Percentiles rank a stretch among this genome's conserved stretches.
Conservation (phyloP, 2,113 vertebrate species). For the Brachionichthys hirsutus region DNA sequence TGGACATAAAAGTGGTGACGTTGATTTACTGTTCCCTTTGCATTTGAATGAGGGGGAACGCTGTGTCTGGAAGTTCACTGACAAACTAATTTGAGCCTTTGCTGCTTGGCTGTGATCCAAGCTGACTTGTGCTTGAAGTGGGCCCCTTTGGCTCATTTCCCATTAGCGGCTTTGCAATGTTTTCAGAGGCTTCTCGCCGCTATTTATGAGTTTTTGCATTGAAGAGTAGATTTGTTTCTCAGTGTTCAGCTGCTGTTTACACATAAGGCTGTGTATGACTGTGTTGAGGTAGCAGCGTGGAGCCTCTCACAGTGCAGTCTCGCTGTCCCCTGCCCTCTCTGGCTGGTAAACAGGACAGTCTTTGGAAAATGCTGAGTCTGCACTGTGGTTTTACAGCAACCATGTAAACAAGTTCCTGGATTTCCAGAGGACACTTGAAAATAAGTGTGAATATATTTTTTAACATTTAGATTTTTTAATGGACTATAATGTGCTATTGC, state of each 20-base stretch:
- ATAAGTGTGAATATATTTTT: slow-evolving; percentile 53
- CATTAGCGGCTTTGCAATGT: slow-evolving; percentile 29
- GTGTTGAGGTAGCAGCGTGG: slow-evolving; percentile 33
- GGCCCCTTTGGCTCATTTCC: slow-evolving; percentile 21
- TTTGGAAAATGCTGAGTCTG: slow-evolving; percentile 73
- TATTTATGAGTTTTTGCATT: slow-evolving; percentile 19
- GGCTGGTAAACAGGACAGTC: slow-evolving; percentile 70
- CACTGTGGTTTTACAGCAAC: slow-evolving; percentile 72
- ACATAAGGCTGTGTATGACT: slow-evolving; percentile 31
- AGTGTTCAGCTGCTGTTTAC: slow-evolving; percentile 21
- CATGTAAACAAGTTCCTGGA: slow-evolving; percentile 66
- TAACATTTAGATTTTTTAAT: slow-evolving; percentile 27
- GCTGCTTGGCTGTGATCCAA: slow-evolving; percentile 20
- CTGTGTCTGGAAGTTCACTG: slow-evolving; percentile 40
- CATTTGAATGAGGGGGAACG: slow-evolving; percentile 15
- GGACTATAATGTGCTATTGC: neutral
- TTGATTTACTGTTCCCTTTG: slow-evolving; percentile 18
- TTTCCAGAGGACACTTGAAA: slow-evolving; percentile 40
- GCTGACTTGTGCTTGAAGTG: slow-evolving; percentile 41
- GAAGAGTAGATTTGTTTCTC: slow-evolving; percentile 26
- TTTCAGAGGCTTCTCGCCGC: slow-evolving; percentile 24
- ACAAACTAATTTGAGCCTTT: slow-evolving; percentile 46
- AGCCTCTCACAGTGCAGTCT: slow-evolving; percentile 57
- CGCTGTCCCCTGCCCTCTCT: slow-evolving; percentile 60
- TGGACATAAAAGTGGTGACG: slow-evolving; percentile 11